These are phyloP conservation scores for Pristionchus entomophagus DNA, from an alignment of 2,888 invertebrate species.

Conservation along the genomic window DNA sequence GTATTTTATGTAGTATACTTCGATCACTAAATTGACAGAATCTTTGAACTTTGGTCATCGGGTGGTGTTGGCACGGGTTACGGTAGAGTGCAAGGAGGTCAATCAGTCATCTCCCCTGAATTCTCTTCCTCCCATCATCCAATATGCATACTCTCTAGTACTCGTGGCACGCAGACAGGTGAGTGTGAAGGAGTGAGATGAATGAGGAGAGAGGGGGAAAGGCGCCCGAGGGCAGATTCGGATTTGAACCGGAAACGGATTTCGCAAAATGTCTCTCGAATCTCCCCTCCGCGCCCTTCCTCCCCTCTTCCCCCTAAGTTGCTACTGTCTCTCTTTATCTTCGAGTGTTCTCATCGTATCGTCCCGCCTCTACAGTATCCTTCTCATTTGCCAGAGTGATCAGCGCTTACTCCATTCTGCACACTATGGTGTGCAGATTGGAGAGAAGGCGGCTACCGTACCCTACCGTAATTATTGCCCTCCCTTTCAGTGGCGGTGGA, in stretches of 20 bases:
- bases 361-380: not conserved
- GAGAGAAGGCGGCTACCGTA: not conserved
- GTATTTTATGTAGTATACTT: too few relatives aligned
- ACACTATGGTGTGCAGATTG: not conserved
- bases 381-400: slow-evolving; percentile 13
- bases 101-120: not conserved
- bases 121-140: not conserved
- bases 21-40: too few relatives aligned
- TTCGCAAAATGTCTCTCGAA: not conserved
- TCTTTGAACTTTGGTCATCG: too few relatives aligned
- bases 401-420: not conserved
- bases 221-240: not conserved
- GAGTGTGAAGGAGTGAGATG: slow-evolving; percentile 15
- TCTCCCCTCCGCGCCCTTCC: not conserved
- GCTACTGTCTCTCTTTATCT: not conserved
- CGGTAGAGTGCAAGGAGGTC: too few relatives aligned
- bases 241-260: not conserved
- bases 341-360: slow-evolving; percentile 28
- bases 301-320: slow-evolving; percentile 13
- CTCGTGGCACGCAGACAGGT: slow-evolving; percentile 47
- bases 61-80: too few relatives aligned
- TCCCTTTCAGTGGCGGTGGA: slow-evolving; percentile 29
- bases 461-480: not conserved
- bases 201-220: not conserved
- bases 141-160: slow-evolving; percentile 32